phyloP scores from a whole-genome alignment of 1,140 invertebrate genomes.

The Ctenoplectra terminalis region DNA sequence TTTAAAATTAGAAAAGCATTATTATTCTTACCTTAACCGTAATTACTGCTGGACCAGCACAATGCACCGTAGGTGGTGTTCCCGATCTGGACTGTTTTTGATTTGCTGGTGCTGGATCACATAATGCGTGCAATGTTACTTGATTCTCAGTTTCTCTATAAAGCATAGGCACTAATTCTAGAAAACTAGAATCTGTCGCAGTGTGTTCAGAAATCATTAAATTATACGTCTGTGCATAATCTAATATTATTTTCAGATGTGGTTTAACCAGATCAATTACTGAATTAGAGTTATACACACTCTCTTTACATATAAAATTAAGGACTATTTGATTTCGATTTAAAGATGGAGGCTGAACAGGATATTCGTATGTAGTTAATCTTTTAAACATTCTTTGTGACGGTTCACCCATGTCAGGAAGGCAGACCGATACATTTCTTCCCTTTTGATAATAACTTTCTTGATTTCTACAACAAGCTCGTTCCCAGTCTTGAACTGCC shows the following conservation, averaged over 20 bases:
- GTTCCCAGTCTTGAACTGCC: conserved; percentile 82
- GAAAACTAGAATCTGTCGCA: conserved; percentile 86
- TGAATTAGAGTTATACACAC: conserved; percentile 74
- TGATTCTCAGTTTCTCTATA: conserved; percentile 86
- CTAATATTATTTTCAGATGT: conserved; percentile 84
- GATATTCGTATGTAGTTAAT: conserved; percentile 86
- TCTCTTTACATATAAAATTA: conserved; percentile 66
- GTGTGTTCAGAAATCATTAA: conserved; percentile 86
- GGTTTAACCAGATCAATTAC: conserved; percentile 79
- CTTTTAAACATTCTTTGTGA: conserved; percentile 84
- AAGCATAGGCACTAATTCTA: conserved; percentile 86
- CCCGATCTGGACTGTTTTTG: conserved; percentile 80
- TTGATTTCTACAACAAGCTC: conserved; percentile 59
- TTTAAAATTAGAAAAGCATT: not conserved
- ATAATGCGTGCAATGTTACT: conserved; percentile 83
- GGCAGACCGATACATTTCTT: conserved; percentile 59
- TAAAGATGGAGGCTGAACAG: conserved; percentile 82
- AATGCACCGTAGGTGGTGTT: conserved; percentile 84
- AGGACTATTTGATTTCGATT: conserved; percentile 68
- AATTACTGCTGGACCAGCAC: conserved; percentile 87
- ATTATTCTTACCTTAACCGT: conserved; percentile 81
- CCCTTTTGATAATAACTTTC: conserved; percentile 48
- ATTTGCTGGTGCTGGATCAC: conserved; percentile 79
- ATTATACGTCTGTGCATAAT: conserved; percentile 85
- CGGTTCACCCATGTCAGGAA: conserved; percentile 77